Conservation (phyloP, 2,797 vertebrate species). For the Hyperoplus immaculatus region DNA sequence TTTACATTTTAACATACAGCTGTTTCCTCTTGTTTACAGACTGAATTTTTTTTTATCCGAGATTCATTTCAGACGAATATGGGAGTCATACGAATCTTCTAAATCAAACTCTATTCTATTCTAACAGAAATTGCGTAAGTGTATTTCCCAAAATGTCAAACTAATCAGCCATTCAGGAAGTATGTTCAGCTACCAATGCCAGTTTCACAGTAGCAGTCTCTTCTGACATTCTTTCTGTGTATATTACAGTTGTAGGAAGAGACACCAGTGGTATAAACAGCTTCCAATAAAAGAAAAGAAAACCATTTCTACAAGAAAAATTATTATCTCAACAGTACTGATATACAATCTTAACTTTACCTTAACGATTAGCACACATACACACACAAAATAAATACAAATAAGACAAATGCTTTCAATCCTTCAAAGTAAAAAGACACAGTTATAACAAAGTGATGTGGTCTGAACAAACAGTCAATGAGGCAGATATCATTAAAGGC, state of each 20-base stretch:
- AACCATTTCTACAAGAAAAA: not conserved
- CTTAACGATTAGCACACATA: not conserved
- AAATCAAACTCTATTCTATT: not conserved
- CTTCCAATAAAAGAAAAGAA: not conserved
- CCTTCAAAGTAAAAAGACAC: not conserved
- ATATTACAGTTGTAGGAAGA: not conserved
- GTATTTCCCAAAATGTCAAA: not conserved
- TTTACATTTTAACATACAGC: too few relatives aligned
- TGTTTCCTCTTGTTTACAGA: too few relatives aligned
- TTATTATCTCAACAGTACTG: not conserved
- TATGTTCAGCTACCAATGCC: not conserved
- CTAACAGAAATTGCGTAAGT: not conserved
- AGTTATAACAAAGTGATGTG: not conserved
- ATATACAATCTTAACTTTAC: constrained; percentile 1
- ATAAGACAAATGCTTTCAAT: not conserved
- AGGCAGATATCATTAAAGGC: not conserved
- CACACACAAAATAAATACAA: too few relatives aligned
- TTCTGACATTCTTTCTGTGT: not conserved
- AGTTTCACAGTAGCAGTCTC: too few relatives aligned
- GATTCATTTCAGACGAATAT: too few relatives aligned
- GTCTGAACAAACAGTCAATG: not conserved
- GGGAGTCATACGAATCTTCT: not conserved
- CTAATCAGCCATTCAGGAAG: not conserved
- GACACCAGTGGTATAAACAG: not conserved
- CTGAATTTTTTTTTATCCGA: too few relatives aligned